Conservation (phyloP, 1,140 invertebrate genomes). For the Bicyclus anynana region DNA sequence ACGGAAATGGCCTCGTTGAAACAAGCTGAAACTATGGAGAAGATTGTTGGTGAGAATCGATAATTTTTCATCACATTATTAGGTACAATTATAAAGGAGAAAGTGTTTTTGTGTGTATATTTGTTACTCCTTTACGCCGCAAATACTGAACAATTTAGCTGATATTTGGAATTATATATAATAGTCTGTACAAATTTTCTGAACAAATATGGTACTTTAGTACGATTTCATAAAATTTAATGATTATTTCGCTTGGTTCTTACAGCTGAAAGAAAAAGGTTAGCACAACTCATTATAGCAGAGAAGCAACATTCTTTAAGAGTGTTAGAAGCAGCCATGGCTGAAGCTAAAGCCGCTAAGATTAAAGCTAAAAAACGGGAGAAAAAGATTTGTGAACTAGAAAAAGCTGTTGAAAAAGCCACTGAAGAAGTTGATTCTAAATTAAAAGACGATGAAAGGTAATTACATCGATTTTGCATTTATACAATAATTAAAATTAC, state of each 20-base stretch:
- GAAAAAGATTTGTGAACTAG: conserved; percentile 34
- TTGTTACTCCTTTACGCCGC: too few species aligned
- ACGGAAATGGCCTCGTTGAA: conserved; percentile 70
- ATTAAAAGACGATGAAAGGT: conserved; percentile 66
- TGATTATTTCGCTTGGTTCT: conserved; percentile 1
- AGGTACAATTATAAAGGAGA: too few species aligned
- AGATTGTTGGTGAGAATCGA: conserved; percentile 62
- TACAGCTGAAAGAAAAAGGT: conserved; percentile 72
- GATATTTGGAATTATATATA: too few species aligned
- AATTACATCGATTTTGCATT: too few species aligned
- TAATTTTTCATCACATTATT: too few species aligned
- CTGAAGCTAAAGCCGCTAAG: conserved; percentile 57
- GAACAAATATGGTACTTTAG: too few species aligned
- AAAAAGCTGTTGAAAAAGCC: conserved; percentile 48
- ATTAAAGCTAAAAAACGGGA: conserved; percentile 46
- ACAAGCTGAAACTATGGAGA: conserved; percentile 74
- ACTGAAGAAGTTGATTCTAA: conserved; percentile 72
- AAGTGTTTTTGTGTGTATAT: too few species aligned
- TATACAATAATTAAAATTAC: too few species aligned
- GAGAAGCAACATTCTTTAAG: conserved; percentile 73
- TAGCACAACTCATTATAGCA: conserved; percentile 66
- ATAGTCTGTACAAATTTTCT: too few species aligned
- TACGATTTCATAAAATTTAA: too few species aligned
- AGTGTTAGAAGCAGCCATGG: conserved; percentile 64
- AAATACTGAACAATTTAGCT: too few species aligned